Conservation (phyloP, 1,140 invertebrate genomes). For the Tetramorium parvispinum region DNA sequence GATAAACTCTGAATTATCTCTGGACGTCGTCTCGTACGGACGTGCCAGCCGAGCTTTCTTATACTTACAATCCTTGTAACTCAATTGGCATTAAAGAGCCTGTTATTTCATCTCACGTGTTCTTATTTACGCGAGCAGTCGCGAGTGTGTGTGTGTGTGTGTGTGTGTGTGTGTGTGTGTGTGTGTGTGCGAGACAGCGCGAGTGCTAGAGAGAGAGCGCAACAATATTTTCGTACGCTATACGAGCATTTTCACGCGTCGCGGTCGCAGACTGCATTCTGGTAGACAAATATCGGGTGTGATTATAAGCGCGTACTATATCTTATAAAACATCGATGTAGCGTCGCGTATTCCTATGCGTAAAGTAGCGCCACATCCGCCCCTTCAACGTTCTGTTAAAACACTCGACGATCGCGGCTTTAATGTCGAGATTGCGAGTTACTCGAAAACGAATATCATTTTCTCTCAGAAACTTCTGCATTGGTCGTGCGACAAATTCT, state of each 20-base stretch:
- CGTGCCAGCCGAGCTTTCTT: no score
- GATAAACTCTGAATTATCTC: no score
- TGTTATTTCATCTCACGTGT: no score
- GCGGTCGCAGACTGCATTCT: neutral
- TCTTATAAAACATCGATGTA: neutral
- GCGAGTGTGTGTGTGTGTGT: no score
- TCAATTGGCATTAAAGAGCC: no score
- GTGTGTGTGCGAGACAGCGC: no score
- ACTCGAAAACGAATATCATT: neutral
- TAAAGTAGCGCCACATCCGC: conserved; percentile 1
- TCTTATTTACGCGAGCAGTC: no score
- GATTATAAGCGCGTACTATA: neutral
- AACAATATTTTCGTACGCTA: neutral
- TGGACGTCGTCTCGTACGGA: no score
- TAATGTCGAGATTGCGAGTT: neutral
- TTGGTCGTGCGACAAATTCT: neutral
- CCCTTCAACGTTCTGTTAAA: neutral
- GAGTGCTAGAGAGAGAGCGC: no score
- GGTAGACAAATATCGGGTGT: neutral
- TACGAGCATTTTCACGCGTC: neutral
- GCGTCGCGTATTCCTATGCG: no score
- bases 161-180: no score
- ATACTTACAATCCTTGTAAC: no score
- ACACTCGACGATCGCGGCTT: neutral
- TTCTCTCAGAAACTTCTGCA: neutral